Conservation (phyloP, 2,888 invertebrate genomes). For the Leptinotarsa juncta region DNA sequence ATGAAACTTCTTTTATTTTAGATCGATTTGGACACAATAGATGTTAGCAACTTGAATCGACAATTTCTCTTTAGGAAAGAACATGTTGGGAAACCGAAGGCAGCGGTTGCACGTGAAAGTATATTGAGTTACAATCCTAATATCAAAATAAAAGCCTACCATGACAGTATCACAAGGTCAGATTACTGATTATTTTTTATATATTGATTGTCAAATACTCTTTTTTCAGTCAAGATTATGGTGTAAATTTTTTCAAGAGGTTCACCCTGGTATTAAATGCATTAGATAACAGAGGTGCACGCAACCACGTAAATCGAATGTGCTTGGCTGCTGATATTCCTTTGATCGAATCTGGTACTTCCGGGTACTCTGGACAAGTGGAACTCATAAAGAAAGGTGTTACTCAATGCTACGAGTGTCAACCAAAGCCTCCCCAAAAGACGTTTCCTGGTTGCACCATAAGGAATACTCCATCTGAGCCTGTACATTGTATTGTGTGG, state of each 20-base stretch:
- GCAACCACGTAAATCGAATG: constrained; percentile 99
- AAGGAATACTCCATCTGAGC: constrained; percentile 98
- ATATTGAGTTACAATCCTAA: constrained; percentile 89
- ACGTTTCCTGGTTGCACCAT: constrained; percentile 98
- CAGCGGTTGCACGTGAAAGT: constrained; percentile 90
- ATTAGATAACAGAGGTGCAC: constrained; percentile 93
- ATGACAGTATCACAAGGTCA: constrained; percentile 93
- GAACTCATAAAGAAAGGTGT: constrained; percentile 86
- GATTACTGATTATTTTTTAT: constrained; percentile 52
- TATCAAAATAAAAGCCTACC: constrained; percentile 88
- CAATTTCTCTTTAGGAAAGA: constrained; percentile 99
- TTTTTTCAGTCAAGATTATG: constrained; percentile 84
- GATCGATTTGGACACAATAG: constrained; percentile 99
- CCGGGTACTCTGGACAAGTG: constrained; percentile 98
- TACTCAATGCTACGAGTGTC: constrained; percentile 98
- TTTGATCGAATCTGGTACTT: constrained; percentile 95
- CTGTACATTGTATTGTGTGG: constrained; percentile 99
- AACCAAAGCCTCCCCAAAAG: constrained; percentile 90
- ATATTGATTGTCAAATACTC: constrained; percentile 10
- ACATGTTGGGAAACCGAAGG: constrained; percentile 98
- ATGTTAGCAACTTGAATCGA: constrained; percentile 97
- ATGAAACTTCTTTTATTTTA: constrained; percentile 66
- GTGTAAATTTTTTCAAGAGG: constrained; percentile 89
- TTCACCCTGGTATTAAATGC: constrained; percentile 96
- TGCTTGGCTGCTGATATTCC: constrained; percentile 96